phyloP scores from a whole-genome alignment of 2,888 invertebrate genomes.

The Biston stratarius region DNA sequence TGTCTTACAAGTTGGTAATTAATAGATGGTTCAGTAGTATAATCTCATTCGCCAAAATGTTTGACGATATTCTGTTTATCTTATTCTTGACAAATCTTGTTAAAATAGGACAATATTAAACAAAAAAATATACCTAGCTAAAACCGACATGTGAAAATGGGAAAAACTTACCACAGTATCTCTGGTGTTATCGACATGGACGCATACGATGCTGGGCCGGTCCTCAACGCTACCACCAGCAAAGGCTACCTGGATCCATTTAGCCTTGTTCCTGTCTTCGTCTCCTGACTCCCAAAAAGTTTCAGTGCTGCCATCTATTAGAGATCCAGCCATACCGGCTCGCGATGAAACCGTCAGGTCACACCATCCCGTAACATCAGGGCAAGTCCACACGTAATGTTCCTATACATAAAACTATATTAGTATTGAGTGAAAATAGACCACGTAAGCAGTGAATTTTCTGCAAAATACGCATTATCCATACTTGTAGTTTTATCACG shows the following conservation, averaged over 20 bases:
- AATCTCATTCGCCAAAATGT: too few species aligned
- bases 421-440: neutral
- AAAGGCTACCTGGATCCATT: conserved; percentile 89
- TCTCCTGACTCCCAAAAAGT: conserved; percentile 99
- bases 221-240: conserved; percentile 78
- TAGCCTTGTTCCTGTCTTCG: conserved; percentile 97
- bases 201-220: conserved; percentile 91
- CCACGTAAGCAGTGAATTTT: neutral
- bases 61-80: too few species aligned
- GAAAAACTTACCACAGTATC: conserved; percentile 91
- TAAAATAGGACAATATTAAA: too few species aligned
- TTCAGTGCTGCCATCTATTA: conserved; percentile 97
- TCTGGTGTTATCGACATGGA: conserved; percentile 97
- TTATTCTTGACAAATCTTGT: too few species aligned
- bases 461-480: too few species aligned
- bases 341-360: conserved; percentile 97
- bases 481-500: too few species aligned
- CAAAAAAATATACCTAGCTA: too few species aligned
- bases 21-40: too few species aligned
- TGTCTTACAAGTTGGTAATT: too few species aligned
- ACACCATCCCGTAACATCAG: conserved; percentile 91
- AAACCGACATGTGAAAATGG: too few species aligned
- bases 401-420: conserved; percentile 52
- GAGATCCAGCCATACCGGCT: conserved; percentile 96
- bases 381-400: conserved; percentile 88